Evolutionary conservation across 2,888 invertebrate genomes (phyloP).

Genomic region (Standfussiana lucernea): DNA sequence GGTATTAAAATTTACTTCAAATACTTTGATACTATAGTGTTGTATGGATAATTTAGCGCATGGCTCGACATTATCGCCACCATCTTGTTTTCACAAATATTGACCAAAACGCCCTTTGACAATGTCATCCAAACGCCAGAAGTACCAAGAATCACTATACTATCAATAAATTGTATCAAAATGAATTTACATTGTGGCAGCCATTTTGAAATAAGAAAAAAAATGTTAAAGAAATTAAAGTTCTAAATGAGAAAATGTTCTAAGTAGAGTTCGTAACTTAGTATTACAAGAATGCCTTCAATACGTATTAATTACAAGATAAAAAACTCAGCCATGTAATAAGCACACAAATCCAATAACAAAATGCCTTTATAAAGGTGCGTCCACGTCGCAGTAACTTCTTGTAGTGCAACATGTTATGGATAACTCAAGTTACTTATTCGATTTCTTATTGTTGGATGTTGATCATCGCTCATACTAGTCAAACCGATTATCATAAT

Average conservation of each 20-base stretch:
- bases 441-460: neutral
- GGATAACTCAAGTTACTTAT: neutral
- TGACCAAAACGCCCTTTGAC: neutral
- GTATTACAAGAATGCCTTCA: slow-evolving; percentile 16
- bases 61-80: neutral
- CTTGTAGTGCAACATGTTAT: neutral
- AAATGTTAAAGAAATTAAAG: neutral
- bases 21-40: neutral
- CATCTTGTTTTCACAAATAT: neutral
- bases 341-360: slow-evolving; percentile 59
- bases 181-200: neutral
- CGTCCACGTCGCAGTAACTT: neutral
- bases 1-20: slow-evolving; percentile 10
- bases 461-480: neutral
- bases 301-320: neutral
- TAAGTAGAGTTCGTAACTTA: neutral
- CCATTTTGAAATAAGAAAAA: neutral
- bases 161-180: neutral
- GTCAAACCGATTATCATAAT: neutral
- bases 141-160: neutral
- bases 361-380: slow-evolving; percentile 31
- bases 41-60: neutral
- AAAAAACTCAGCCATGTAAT: slow-evolving; percentile 18
- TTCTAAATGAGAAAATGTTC: neutral
- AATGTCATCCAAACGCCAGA: neutral